Evolutionary conservation across 1,140 invertebrate genomes (phyloP), one percentile per base, ranked within the genome.

Genomic region (Dinoponera quadriceps): DNA sequence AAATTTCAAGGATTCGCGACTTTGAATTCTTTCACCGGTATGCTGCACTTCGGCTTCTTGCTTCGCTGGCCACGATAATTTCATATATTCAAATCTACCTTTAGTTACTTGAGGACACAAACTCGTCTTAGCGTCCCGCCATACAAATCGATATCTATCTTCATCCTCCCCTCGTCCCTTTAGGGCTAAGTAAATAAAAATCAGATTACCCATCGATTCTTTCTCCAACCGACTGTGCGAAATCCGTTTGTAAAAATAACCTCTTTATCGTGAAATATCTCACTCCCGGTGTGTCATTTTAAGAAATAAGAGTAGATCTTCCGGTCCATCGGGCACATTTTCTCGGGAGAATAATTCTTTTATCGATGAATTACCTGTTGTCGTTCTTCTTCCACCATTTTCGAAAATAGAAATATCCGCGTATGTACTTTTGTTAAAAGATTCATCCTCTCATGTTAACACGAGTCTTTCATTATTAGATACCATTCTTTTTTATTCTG

Each of bases 381-480:
- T 29, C 22, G 7, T n/a, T 18, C 27, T 51, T 69, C 25, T 51
- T n/a, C 27, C 18, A 25, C 25, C 9, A 69, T 69, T 51, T 51
- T 3, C 16, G 18, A 69, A 51, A 69, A 69, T 69, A 69, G 13
- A 51, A 69, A 49, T 69, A 29, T 3, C 16, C 25, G 38, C 1
- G 48, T 27, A 48, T 65, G 13, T 16, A 48, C 9, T 5, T 65
- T 48, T 5, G 13, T 16, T 29, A 38, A 44, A 65, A n/a, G 25
- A 65, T 65, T 22, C 69, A 20, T 83, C 73, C 57, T 59, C 27
- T 16, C 55, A n/a, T 55, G 13, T 9, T 5, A n/a, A n/a, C n/a
- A 20, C 49, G 16, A 16, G 13, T 54, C 18, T 33, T 3, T 51
- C 27, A 54, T 71, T 54, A 27, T 7, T 22, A 14, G 18, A 29